These are phyloP conservation scores for Platichthys flesus DNA, from an alignment of 2,113 vertebrate genomes.

Conservation along the genomic window DNA sequence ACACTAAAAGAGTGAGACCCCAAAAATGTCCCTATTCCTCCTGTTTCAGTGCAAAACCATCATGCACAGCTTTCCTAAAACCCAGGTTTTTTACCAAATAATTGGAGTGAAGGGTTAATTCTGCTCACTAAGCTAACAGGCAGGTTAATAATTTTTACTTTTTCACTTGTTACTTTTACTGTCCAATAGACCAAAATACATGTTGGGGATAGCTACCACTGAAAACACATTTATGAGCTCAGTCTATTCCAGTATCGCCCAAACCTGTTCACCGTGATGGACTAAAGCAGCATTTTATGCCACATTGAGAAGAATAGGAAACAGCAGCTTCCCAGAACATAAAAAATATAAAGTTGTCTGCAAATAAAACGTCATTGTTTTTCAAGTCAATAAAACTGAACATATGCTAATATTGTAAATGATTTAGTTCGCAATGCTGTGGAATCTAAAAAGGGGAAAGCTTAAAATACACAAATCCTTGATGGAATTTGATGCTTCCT, in stretches of 20 bases:
- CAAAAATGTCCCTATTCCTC: not conserved
- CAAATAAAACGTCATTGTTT: not conserved
- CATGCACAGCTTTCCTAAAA: not conserved
- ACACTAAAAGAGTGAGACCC: not conserved
- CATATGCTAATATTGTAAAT: not conserved
- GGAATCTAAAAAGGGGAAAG: conserved; percentile 7
- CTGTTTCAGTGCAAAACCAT: not conserved
- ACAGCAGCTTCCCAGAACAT: not conserved
- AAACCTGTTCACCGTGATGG: not conserved
- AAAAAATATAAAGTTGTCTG: not conserved
- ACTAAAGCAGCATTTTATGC: not conserved
- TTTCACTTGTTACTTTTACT: not conserved
- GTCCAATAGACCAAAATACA: not conserved
- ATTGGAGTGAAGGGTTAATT: not conserved
- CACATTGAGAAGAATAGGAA: not conserved
- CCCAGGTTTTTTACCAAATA: not conserved
- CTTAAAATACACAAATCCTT: conserved; percentile 25
- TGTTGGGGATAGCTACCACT: too few relatives aligned
- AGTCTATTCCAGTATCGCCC: not conserved
- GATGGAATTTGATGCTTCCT: conserved; percentile 7
- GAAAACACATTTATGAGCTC: not conserved
- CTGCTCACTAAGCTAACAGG: not conserved
- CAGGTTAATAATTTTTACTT: not conserved
- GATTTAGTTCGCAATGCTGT: not conserved
- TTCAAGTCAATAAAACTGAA: not conserved